Percentiles rank a stretch among this genome's conserved stretches.
Conservation (phyloP, 2,797 vertebrate genomes). For the Danio jaintianensis region DNA sequence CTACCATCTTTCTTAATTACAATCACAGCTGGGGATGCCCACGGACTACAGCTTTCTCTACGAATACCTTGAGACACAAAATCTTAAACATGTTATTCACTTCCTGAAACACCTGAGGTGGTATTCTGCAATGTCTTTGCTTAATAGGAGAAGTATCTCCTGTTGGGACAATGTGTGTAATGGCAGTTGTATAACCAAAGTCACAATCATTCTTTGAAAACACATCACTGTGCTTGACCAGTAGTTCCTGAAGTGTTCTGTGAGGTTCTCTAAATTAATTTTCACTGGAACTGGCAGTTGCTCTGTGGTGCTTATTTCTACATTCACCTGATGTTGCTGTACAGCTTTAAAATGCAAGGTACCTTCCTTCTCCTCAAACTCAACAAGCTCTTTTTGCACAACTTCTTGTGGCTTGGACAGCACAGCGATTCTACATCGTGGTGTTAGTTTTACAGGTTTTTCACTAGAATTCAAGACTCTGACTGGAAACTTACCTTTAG, state of each 20-base stretch:
- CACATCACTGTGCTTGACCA: constrained; percentile 19
- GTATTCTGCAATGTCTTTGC: constrained; percentile 2
- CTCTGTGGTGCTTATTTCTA: neutral
- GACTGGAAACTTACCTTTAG: neutral
- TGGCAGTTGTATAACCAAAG: neutral
- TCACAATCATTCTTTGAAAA: constrained; percentile 6
- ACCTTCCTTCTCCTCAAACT: constrained; percentile 14
- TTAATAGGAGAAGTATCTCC: constrained; percentile 32
- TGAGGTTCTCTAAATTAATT: neutral
- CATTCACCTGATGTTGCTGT: too few relatives aligned
- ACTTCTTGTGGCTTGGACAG: constrained; percentile 7
- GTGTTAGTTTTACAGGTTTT: neutral
- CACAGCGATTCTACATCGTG: constrained; percentile 13
- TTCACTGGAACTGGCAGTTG: constrained; percentile 21
- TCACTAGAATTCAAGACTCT: constrained; percentile 40
- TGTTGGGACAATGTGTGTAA: neutral
- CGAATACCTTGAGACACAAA: constrained; percentile 29
- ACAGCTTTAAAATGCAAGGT: constrained; percentile 11
- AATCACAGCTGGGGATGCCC: constrained; percentile 51
- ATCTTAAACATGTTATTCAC: constrained; percentile 28
- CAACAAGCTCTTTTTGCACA: neutral
- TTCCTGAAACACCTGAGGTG: constrained; percentile 22
- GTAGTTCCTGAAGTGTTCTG: neutral
- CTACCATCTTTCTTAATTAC: constrained; percentile 42
- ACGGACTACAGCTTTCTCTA: constrained; percentile 34